A percentile compares a stretch with the other conserved stretches of the same genome.
Conservation (phyloP, 37 sponge, comb jelly and placozoan genomes). For the Halichondria panicea region DNA sequence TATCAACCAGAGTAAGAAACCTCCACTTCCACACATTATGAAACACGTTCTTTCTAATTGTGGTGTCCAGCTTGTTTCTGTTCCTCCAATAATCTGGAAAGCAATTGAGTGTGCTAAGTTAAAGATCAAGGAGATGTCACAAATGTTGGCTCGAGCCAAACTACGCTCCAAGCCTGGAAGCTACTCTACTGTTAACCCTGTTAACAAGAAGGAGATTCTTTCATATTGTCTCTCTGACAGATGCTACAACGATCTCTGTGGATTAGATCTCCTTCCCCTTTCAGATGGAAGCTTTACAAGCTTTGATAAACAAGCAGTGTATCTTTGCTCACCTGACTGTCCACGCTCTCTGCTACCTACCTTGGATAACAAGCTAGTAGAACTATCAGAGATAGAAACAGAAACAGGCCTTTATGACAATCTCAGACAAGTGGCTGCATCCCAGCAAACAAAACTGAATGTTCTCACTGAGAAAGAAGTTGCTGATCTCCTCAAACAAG, state of each 20-base stretch:
- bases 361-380: conserved; percentile 14
- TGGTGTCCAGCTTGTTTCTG: conserved; percentile 9
- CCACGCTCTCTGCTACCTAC: conserved; percentile 29
- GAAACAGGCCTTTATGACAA: too few relatives aligned
- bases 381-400: background rate
- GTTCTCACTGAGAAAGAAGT: background rate
- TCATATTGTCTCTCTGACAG: conserved; percentile 25
- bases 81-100: background rate
- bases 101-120: background rate
- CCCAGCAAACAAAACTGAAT: too few relatives aligned
- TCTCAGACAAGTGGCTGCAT: too few relatives aligned
- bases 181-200: background rate
- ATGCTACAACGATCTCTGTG: conserved; percentile 1
- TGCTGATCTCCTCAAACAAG: background rate
- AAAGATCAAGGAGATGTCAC: background rate
- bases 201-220: conserved; percentile 9
- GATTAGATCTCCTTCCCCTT: conserved; percentile 25
- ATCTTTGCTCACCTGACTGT: conserved; percentile 26
- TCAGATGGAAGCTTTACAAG: conserved; percentile 3
- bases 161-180: background rate
- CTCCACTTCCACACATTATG: background rate
- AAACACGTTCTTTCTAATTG: background rate
- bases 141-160: background rate
- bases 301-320: conserved; percentile 19
- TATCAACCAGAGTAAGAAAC: background rate